phyloP scores from a whole-genome alignment of 2,797 vertebrate species.

The Malurus leucopterus region DNA sequence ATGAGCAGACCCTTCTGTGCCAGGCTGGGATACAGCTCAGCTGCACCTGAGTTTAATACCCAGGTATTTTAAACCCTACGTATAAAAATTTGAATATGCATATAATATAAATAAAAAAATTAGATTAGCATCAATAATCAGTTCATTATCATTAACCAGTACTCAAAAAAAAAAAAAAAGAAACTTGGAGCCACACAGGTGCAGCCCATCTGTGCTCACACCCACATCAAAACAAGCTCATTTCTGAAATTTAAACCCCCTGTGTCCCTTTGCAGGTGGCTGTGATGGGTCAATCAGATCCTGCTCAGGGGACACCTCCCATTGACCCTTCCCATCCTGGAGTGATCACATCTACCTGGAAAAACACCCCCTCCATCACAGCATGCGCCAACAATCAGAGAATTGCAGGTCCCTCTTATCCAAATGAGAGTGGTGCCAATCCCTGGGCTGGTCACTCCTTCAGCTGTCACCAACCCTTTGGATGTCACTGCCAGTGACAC shows the following conservation, averaged over 20 bases:
- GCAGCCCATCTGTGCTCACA: neutral
- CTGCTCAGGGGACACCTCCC: neutral
- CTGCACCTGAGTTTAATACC: neutral
- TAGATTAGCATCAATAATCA: neutral
- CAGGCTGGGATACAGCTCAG: neutral
- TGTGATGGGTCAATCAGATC: neutral
- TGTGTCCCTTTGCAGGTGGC: neutral
- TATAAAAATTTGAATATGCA: neutral
- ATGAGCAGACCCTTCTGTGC: neutral
- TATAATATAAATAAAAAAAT: too few species aligned
- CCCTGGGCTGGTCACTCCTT: neutral
- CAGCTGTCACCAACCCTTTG: neutral
- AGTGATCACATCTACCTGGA: neutral
- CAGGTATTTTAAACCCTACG: neutral
- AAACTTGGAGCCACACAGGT: fast-evolving
- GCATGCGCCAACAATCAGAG: slow-evolving; percentile 12
- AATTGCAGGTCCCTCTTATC: slow-evolving; percentile 46
- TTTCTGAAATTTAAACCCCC: neutral
- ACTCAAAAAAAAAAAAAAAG: fast-evolving
- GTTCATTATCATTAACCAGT: too few species aligned
- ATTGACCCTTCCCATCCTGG: neutral
- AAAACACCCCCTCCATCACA: neutral
- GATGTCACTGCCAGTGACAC: slow-evolving; percentile 26
- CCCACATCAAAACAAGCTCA: fast-evolving
- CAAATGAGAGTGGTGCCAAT: slow-evolving; percentile 25